Base-by-base conservation (phyloP, 2,113 vertebrate genomes). In the Rhynchopsitta pachyrhyncha region DNA sequence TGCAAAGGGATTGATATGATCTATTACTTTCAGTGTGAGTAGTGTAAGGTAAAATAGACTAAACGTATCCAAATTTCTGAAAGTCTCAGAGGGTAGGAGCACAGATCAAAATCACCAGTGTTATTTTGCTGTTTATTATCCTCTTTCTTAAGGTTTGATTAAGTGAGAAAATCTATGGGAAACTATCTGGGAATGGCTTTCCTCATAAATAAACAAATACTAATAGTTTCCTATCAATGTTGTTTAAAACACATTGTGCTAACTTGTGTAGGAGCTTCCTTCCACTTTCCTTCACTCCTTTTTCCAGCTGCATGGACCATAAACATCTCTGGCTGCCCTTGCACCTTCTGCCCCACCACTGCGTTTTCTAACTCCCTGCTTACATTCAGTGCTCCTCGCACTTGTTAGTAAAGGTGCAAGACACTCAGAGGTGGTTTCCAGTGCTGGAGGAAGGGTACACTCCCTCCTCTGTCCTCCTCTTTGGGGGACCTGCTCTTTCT, bases 371-470 rank as follows among this genome's bases (percentile, higher is more conserved):
- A 49, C 33, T 37, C 53, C 33, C 23, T 6, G 2, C 13, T 71
- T 63, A 82, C 9, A 24, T 17, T 67, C 60, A 41, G 23, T 5
- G 20, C 24, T 78, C 52, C 46, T 84, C 25, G 7, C 0, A 0
- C 60, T 52, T 70, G 7, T 12, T 20, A 42, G 27, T 44, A 69
- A 79, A 83, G 20, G 25, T 20, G 24, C n/a, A 74, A 27, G 33
- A 33, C 27, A 13, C 20, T 55, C 3, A 7, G 13, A 18, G 13
- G 60, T 86, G 53, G 14, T 59, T 62, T 67, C 69, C 31, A 8
- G 0, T 31, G 44, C 49, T 70, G 53, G 59, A 28, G 35, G 29
- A 3, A 11, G 13, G 4, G 3, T 14, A 10, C 4, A 4, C 17
- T 69, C n/a, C 23, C 11, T 52, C 46, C 55, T 82, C 89, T 39